phyloP scores from a whole-genome alignment of 1,140 invertebrate species.

The Thrips palmi region DNA sequence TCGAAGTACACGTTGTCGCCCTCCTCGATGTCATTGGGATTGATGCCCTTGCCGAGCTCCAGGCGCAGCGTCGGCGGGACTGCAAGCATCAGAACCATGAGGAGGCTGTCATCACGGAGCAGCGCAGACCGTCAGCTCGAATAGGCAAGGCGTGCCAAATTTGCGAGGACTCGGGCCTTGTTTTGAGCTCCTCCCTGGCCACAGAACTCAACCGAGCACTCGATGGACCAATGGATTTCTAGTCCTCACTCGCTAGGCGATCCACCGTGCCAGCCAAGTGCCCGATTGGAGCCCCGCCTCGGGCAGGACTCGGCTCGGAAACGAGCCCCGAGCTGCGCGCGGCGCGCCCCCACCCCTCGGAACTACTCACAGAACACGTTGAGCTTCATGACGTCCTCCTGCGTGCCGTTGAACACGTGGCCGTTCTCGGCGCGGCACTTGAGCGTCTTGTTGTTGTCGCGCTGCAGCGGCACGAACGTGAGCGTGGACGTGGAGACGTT shows the following conservation, averaged over 20 bases:
- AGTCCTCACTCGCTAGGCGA: too few relatives aligned
- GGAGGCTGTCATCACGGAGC: neutral
- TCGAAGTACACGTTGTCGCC: conserved; percentile 81
- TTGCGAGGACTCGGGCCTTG: too few relatives aligned
- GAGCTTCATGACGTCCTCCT: conserved; percentile 58
- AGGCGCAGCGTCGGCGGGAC: conserved; percentile 55
- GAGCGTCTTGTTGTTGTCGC: conserved; percentile 57
- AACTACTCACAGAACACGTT: conserved; percentile 65
- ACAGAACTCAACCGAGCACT: too few relatives aligned
- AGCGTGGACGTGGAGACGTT: conserved; percentile 63
- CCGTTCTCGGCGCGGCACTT: conserved; percentile 67
- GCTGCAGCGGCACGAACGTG: conserved; percentile 47
- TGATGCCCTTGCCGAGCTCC: conserved; percentile 60
- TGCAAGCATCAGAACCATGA: conserved; percentile 27
- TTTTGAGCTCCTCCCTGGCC: too few relatives aligned
- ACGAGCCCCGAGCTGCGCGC: too few relatives aligned
- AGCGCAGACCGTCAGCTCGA: neutral
- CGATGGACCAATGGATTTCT: too few relatives aligned
- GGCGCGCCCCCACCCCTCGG: too few relatives aligned
- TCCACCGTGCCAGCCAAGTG: too few relatives aligned
- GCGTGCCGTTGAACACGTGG: conserved; percentile 43
- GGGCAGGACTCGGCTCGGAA: too few relatives aligned
- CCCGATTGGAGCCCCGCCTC: too few relatives aligned
- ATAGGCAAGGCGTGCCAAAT: neutral
- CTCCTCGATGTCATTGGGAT: conserved; percentile 74